Percentiles rank a stretch among this genome's conserved stretches.
Conservation (phyloP, 2,888 invertebrate genomes). For the Trachelus tabidus region DNA sequence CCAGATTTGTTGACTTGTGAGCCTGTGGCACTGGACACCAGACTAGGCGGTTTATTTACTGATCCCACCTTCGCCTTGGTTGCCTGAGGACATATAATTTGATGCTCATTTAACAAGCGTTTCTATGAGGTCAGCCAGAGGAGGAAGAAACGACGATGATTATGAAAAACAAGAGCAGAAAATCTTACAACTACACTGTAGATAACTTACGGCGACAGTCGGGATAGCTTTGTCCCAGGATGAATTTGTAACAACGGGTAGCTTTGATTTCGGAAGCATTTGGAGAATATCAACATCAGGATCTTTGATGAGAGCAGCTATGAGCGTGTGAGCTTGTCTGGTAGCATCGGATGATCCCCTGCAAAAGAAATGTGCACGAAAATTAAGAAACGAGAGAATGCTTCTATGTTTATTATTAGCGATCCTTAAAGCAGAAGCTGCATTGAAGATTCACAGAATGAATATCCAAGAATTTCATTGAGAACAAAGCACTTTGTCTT, state of each 20-base stretch:
- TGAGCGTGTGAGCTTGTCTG: slow-evolving; percentile 91
- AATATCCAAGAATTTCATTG: not conserved
- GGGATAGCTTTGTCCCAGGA: slow-evolving; percentile 71
- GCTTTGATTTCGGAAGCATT: slow-evolving; percentile 79
- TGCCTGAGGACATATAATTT: slow-evolving; percentile 41
- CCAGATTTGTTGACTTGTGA: slow-evolving; percentile 47
- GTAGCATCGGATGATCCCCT: slow-evolving; percentile 92
- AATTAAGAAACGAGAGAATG: slow-evolving; percentile 7
- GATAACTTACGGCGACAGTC: slow-evolving; percentile 64
- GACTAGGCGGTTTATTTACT: slow-evolving; percentile 52
- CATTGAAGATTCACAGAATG: not conserved
- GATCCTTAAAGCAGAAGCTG: not conserved
- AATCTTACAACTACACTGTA: not conserved
- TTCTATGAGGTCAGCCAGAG: not conserved
- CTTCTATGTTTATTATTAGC: not conserved
- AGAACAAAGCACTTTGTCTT: not conserved
- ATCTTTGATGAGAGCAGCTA: slow-evolving; percentile 93
- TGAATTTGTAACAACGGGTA: slow-evolving; percentile 69
- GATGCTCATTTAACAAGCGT: not conserved
- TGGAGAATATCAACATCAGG: slow-evolving; percentile 91
- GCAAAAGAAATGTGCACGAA: slow-evolving; percentile 35
- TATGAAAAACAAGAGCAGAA: not conserved
- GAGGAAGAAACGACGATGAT: not conserved
- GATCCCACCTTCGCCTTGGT: slow-evolving; percentile 58
- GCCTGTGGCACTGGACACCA: slow-evolving; percentile 46